phyloP scores from a whole-genome alignment of 2,888 invertebrate species.

The Cyclophora albipunctata region DNA sequence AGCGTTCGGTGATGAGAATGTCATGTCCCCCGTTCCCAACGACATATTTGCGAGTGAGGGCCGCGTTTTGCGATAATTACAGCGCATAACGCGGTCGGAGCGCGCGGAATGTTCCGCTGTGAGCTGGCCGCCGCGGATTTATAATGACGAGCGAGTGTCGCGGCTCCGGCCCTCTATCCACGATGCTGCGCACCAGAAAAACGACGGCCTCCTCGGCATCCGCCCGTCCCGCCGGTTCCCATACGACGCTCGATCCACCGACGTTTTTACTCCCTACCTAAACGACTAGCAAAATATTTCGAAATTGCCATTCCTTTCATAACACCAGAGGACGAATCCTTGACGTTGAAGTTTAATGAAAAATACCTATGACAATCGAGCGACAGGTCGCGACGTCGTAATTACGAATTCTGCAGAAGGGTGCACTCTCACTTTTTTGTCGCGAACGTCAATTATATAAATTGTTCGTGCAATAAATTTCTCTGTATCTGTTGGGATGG shows the following conservation, averaged over 20 bases:
- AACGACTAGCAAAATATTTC: conserved; percentile 68
- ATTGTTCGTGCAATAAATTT: conserved; percentile 74
- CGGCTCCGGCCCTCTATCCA: conserved; percentile 47
- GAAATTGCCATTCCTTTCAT: conserved; percentile 72
- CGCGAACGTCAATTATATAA: conserved; percentile 71
- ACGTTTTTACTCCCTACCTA: conserved; percentile 53
- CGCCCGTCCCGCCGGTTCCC: conserved; percentile 57
- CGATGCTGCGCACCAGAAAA: conserved; percentile 51
- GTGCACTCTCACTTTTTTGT: conserved; percentile 70
- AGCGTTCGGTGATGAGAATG: conserved; percentile 73
- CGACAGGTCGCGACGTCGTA: conserved; percentile 48
- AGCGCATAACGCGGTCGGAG: conserved; percentile 66
- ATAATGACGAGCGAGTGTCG: conserved; percentile 69
- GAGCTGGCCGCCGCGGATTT: conserved; percentile 69
- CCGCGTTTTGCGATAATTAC: conserved; percentile 73
- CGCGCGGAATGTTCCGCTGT: conserved; percentile 64
- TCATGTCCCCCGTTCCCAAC: conserved; percentile 72
- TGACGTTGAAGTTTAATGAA: conserved; percentile 60
- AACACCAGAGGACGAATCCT: conserved; percentile 68
- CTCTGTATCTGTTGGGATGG: conserved; percentile 65
- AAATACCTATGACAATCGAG: conserved; percentile 56
- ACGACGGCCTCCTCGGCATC: conserved; percentile 51
- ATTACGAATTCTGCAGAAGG: conserved; percentile 62
- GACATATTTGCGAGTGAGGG: conserved; percentile 72
- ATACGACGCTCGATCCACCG: conserved; percentile 34